Percentiles rank a stretch among this genome's conserved stretches.
Evolutionary conservation across 1,140 invertebrate species (phyloP).

Genomic region (Apis cerana): DNA sequence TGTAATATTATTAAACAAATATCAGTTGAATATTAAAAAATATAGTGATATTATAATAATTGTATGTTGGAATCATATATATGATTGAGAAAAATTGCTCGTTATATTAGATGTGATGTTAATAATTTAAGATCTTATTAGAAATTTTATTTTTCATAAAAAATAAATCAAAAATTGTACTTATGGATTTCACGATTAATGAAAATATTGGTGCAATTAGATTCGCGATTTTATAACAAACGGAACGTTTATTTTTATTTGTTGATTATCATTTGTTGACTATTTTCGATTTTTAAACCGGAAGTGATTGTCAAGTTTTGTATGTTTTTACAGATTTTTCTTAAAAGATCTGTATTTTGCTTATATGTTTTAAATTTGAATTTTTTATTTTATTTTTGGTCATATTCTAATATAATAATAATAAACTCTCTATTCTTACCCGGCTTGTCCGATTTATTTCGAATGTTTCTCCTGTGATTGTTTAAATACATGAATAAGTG

Average conservation of each 20-base stretch:
- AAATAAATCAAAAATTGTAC: constrained; percentile 30
- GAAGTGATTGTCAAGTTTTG: constrained; percentile 11
- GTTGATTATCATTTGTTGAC: not conserved
- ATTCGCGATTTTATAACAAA: constrained; percentile 7
- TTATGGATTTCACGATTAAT: constrained; percentile 8
- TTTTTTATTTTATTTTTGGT: constrained; percentile 16
- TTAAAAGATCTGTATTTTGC: constrained; percentile 23
- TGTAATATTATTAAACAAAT: not conserved
- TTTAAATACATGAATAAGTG: not conserved
- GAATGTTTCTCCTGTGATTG: not conserved
- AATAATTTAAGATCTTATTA: not conserved
- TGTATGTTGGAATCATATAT: not conserved
- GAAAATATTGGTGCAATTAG: not conserved
- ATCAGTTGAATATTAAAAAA: not conserved
- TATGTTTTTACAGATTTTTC: constrained; percentile 37
- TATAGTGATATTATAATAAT: not conserved
- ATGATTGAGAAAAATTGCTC: not conserved
- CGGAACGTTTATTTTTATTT: not conserved
- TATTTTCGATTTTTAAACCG: constrained; percentile 4
- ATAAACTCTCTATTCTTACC: constrained; percentile 56
- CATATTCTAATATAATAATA: constrained; percentile 45
- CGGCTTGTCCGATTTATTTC: constrained; percentile 11
- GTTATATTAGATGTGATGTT: not conserved
- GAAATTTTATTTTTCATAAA: no score
- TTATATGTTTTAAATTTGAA: constrained; percentile 30